These are phyloP conservation scores for Folsomia manolachei DNA, from an alignment of 2,888 invertebrate genomes.

Conservation along the genomic window DNA sequence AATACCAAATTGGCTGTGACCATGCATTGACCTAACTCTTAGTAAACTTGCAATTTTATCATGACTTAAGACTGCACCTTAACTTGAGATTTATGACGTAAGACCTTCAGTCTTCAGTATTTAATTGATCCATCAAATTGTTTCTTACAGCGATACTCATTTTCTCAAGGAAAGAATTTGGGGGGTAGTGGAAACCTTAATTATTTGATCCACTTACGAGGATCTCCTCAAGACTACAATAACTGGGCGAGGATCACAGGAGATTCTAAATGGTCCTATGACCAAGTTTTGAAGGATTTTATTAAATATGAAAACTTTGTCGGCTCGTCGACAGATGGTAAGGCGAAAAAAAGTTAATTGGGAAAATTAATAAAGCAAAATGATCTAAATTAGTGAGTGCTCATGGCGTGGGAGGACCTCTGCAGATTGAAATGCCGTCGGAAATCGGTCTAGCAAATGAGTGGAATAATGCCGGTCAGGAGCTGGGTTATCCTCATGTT, in stretches of 20 bases:
- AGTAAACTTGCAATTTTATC: no score
- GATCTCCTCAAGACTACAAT: slow-evolving; percentile 32
- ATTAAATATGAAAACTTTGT: slow-evolving; percentile 29
- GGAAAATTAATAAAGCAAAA: neutral
- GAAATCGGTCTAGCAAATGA: slow-evolving; percentile 32
- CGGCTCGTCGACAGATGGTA: slow-evolving; percentile 30
- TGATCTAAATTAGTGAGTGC: slow-evolving; percentile 14
- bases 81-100: no score
- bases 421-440: slow-evolving; percentile 32
- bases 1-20: no score
- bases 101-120: no score
- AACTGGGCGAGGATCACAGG: slow-evolving; percentile 36
- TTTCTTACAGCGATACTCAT: slow-evolving; percentile 32
- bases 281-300: slow-evolving; percentile 30
- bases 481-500: slow-evolving; percentile 29
- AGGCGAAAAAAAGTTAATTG: neutral
- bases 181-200: slow-evolving; percentile 35
- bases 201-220: slow-evolving; percentile 32
- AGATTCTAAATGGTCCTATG: slow-evolving; percentile 30
- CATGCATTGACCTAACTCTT: no score
- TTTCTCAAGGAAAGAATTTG: slow-evolving; percentile 37
- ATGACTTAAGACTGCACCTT: no score
- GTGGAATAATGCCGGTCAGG: slow-evolving; percentile 32
- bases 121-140: no score
- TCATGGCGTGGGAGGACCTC: slow-evolving; percentile 32